Base-by-base conservation (phyloP, 2,888 invertebrate species). In the Phaedon cochleariae region DNA sequence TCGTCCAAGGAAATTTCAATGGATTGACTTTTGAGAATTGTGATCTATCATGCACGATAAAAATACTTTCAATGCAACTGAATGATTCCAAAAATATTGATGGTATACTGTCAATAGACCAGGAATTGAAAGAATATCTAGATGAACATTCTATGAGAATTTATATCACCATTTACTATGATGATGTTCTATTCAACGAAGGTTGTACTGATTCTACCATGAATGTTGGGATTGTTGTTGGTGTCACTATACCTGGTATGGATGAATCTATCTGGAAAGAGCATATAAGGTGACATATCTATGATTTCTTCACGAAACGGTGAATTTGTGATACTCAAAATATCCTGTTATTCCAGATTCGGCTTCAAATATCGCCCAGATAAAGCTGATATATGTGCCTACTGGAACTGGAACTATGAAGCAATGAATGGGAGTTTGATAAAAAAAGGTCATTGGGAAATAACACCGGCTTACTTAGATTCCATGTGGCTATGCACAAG, bases 191-290 rank as follows among this genome's bases (percentile, higher is more conserved):
- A 9, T 77, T 77, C 57, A 68, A 74, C 60, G 71, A 72, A 63
- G 52, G 52, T 12, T 62, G 53, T 9, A 55, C 64, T 51, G 52
- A 34, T 10, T 55, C 22, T 18, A 46, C 49, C 15, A 55, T 20
- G n/a, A 49, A 66, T n/a, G 66, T 72, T 15, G 68, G 67, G 66
- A 86, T 86, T 29, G 85, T 89, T 26, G 81, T 89, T 55, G 88
- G 89, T 31, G 81, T 90, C 34, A 54, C 58, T 5, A 62, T 72
- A 62, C 88, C 89, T 1, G 87, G 86, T 0, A 85, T 76, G 17
- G 80, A 84, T 31, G 81, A 85, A 0, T 17, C 41, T 7, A 85
- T 86, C 74, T 82, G 89, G 10, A 81, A 86, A 59, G 80, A 84
- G 2, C 37, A 48, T 57, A 18, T 65, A 18, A 51, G 46, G 65